Percentiles rank a stretch among this genome's conserved stretches.
Evolutionary conservation across 1,140 invertebrate species (phyloP).

Genomic region (Euwallacea similis): DNA sequence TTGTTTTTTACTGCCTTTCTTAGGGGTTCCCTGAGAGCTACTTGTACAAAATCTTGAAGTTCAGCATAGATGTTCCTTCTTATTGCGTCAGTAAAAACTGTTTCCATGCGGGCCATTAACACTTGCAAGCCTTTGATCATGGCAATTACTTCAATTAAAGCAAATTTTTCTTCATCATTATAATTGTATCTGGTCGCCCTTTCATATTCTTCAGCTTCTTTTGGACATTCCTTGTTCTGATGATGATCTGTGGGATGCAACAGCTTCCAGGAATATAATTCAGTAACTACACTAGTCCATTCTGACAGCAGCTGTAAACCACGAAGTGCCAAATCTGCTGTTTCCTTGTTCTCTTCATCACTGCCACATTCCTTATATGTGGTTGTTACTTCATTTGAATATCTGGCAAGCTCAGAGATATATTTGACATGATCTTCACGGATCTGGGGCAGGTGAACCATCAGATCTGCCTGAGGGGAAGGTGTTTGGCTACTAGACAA

Average conservation of each 20-base stretch:
- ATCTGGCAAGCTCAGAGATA: slow-evolving; percentile 93
- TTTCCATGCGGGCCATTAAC: slow-evolving; percentile 96
- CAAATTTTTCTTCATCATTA: slow-evolving; percentile 96
- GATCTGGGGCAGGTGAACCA: slow-evolving; percentile 93
- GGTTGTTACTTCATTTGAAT: slow-evolving; percentile 92
- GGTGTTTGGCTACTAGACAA: slow-evolving; percentile 76
- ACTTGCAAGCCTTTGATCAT: slow-evolving; percentile 99
- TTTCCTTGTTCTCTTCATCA: slow-evolving; percentile 91
- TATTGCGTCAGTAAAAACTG: slow-evolving; percentile 96
- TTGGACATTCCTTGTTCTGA: slow-evolving; percentile 92
- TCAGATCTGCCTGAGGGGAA: slow-evolving; percentile 93
- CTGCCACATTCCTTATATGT: slow-evolving; percentile 91
- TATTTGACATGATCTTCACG: slow-evolving; percentile 97
- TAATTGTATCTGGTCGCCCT: slow-evolving; percentile 98
- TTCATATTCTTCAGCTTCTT: slow-evolving; percentile 99
- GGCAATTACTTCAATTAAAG: slow-evolving; percentile 96
- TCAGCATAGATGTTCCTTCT: slow-evolving; percentile 93
- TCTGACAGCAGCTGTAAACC: slow-evolving; percentile 93
- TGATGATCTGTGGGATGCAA: slow-evolving; percentile 97
- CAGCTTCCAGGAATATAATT: slow-evolving; percentile 98
- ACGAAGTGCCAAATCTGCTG: slow-evolving; percentile 86
- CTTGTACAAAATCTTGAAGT: slow-evolving; percentile 96
- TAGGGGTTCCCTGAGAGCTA: slow-evolving; percentile 86
- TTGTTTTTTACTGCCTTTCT: slow-evolving; percentile 98
- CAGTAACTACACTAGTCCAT: slow-evolving; percentile 97